Conservation (phyloP, 2,797 vertebrate genomes). For the Phoebastria nigripes region DNA sequence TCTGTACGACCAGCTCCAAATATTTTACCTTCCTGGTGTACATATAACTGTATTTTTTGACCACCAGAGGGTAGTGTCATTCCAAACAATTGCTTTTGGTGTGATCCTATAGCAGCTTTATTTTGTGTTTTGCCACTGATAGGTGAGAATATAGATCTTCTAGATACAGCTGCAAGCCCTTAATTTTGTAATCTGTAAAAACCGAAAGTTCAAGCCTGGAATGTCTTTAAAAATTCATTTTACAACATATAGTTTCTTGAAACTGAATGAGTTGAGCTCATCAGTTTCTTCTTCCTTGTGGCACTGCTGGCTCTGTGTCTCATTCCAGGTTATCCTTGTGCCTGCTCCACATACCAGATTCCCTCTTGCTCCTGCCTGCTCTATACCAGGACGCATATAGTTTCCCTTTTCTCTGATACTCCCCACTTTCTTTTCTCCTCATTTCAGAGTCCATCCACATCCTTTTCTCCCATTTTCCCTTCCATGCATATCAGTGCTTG, state of each 20-base stretch:
- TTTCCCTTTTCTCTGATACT: neutral
- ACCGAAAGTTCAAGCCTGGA: neutral
- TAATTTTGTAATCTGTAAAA: neutral
- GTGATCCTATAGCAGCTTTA: fast-evolving
- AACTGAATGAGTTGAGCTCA: neutral
- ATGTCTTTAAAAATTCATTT: neutral
- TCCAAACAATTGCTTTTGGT: neutral
- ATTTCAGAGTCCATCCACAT: neutral
- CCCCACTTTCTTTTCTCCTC: neutral
- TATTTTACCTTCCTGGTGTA: neutral
- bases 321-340: neutral
- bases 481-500: neutral
- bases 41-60: neutral
- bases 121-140: neutral
- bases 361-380: neutral
- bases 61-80: constrained; percentile 44
- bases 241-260: neutral
- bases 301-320: neutral
- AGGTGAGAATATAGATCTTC: neutral
- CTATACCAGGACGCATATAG: fast-evolving
- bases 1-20: fast-evolving
- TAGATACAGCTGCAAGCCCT: neutral
- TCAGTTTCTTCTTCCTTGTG: neutral
- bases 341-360: neutral
- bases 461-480: neutral